Evolutionary conservation across 1,140 invertebrate genomes (phyloP).

Genomic region (Gryllus bimaculatus): DNA sequence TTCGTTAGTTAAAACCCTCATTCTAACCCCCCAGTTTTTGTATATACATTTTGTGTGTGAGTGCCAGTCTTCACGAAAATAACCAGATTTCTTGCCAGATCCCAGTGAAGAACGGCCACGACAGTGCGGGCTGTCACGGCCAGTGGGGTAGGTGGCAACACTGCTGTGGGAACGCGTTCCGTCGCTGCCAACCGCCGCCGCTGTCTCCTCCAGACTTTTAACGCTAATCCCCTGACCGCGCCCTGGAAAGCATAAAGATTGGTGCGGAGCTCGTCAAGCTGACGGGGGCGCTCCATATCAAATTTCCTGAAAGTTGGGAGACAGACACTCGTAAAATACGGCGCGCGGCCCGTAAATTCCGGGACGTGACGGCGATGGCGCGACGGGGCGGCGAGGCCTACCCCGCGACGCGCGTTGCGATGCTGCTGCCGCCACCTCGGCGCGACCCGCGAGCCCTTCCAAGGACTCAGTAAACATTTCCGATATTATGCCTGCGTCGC

Average conservation of each 20-base stretch:
- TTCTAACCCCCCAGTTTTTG: no score
- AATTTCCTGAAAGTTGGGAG: neutral
- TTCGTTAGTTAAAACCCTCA: no score
- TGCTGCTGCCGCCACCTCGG: no score
- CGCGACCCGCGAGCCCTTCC: neutral
- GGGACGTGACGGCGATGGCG: neutral
- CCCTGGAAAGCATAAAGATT: neutral
- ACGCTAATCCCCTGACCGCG: neutral
- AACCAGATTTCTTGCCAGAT: no score
- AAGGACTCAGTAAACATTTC: neutral
- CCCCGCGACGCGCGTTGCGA: neutral
- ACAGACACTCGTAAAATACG: slow-evolving; percentile 4
- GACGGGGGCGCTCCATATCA: neutral
- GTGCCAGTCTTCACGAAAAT: no score
- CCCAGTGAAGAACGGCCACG: no score
- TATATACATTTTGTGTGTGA: no score
- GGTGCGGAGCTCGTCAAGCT: neutral
- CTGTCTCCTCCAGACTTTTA: neutral
- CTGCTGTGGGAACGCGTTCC: neutral
- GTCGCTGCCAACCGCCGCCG: neutral
- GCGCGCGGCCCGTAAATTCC: neutral
- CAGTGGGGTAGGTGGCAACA: neutral
- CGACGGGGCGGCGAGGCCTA: neutral
- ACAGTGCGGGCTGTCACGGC: neutral
- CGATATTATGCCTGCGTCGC: neutral